These are phyloP conservation scores for Heteromormyrus szaboi DNA, from an alignment of 2,797 vertebrate genomes.

Conservation along the genomic window DNA sequence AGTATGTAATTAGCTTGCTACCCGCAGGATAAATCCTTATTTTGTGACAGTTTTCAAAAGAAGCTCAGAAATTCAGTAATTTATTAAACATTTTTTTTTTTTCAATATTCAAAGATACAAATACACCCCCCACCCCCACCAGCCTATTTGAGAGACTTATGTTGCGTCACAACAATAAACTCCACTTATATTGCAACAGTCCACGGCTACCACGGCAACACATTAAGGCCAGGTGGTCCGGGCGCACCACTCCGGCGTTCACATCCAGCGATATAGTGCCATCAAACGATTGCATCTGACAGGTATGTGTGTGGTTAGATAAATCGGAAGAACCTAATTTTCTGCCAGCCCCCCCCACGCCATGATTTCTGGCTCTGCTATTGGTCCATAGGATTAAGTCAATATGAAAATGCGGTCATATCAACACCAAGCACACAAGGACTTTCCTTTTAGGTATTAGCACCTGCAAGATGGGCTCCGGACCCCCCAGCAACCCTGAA, in stretches of 20 bases:
- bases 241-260: background rate
- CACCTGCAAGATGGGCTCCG: background rate
- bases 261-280: background rate
- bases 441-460: background rate
- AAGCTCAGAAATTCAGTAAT: background rate
- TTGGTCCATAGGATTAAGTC: background rate
- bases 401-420: background rate
- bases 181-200: background rate
- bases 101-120: background rate
- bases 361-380: background rate
- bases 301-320: background rate
- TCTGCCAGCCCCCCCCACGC: background rate
- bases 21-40: background rate
- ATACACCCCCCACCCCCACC: background rate
- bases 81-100: background rate
- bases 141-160: background rate
- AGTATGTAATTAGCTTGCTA: background rate
- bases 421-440: background rate
- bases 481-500: background rate
- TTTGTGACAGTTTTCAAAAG: background rate
- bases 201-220: background rate
- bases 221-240: background rate
- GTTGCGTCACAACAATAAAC: background rate
- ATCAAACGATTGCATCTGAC: background rate
- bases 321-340: background rate